Evolutionary conservation across 2,888 invertebrate genomes (phyloP).

Genomic region (Acleris literana): DNA sequence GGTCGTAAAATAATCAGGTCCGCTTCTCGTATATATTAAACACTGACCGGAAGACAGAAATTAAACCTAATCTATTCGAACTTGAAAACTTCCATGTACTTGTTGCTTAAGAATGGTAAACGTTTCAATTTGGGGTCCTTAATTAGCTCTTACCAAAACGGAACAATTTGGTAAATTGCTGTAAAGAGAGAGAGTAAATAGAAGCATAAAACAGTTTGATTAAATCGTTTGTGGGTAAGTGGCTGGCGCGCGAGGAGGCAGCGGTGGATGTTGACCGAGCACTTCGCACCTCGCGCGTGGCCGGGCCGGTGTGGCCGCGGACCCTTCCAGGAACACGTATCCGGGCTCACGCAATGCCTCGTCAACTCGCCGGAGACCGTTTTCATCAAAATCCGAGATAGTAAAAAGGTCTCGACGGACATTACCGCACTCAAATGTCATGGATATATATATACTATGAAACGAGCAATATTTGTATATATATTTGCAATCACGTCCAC

Average conservation of each 20-base stretch:
- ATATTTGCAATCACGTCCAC: no score
- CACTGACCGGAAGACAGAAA: conserved; percentile 24
- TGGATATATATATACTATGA: no score
- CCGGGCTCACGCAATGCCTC: conserved; percentile 55
- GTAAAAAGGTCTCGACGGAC: neutral
- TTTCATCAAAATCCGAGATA: conserved; percentile 10
- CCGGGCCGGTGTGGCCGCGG: conserved; percentile 50
- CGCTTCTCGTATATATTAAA: conserved; percentile 14
- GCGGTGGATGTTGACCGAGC: conserved; percentile 65
- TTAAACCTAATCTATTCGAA: conserved; percentile 23
- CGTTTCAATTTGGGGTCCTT: conserved; percentile 31
- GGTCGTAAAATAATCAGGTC: conserved; percentile 30
- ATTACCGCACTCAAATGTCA: no score
- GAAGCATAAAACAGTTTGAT: conserved; percentile 55
- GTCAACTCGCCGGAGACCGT: conserved; percentile 39
- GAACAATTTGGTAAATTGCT: conserved; percentile 47
- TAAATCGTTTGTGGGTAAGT: conserved; percentile 61
- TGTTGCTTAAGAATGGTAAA: conserved; percentile 15
- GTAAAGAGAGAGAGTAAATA: conserved; percentile 56
- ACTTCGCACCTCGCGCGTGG: conserved; percentile 73
- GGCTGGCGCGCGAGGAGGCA: conserved; percentile 55
- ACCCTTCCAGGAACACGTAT: conserved; percentile 68
- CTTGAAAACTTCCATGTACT: conserved; percentile 22
- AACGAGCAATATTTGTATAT: no score
- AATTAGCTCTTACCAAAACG: conserved; percentile 40